These are phyloP conservation scores for Geotrupes spiniger DNA, from an alignment of 2,888 invertebrate species.

Conservation along the genomic window DNA sequence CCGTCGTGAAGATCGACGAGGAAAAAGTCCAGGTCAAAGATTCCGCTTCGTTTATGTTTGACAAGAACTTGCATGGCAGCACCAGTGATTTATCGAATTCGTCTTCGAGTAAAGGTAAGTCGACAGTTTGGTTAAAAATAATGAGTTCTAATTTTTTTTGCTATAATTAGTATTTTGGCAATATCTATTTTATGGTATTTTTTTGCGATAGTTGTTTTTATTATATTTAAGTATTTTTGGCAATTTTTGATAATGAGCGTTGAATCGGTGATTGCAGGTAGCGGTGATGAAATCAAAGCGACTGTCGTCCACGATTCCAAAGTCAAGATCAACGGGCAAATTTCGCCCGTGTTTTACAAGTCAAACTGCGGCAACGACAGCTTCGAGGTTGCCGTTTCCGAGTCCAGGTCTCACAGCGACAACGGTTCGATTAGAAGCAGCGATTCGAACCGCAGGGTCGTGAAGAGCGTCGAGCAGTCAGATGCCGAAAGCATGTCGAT, in stretches of 20 bases:
- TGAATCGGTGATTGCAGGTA: too few relatives aligned
- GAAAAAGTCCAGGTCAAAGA: constrained; percentile 72
- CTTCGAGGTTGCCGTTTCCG: constrained; percentile 50
- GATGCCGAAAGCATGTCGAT: constrained; percentile 83
- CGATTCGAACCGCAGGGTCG: constrained; percentile 46
- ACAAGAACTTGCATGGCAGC: constrained; percentile 36
- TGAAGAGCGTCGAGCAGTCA: constrained; percentile 60
- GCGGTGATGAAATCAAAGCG: constrained; percentile 48
- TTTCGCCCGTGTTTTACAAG: constrained; percentile 44
- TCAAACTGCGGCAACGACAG: constrained; percentile 55
- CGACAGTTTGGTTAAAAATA: background rate
- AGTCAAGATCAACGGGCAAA: constrained; percentile 53
- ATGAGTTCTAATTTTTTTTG: too few relatives aligned
- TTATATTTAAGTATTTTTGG: too few relatives aligned
- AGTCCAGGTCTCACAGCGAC: constrained; percentile 67
- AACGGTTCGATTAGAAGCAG: constrained; percentile 68
- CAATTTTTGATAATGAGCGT: too few relatives aligned
- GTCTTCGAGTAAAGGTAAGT: constrained; percentile 42
- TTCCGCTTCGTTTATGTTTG: constrained; percentile 53
- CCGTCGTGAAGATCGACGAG: constrained; percentile 85
- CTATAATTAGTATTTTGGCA: too few relatives aligned
- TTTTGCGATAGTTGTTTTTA: constrained; percentile 14
- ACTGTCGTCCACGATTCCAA: constrained; percentile 46
- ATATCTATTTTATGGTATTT: background rate
- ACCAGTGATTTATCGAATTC: constrained; percentile 49